These are phyloP conservation scores for Amphipyra tragopoginis DNA, from an alignment of 2,888 invertebrate genomes.

Conservation along the genomic window DNA sequence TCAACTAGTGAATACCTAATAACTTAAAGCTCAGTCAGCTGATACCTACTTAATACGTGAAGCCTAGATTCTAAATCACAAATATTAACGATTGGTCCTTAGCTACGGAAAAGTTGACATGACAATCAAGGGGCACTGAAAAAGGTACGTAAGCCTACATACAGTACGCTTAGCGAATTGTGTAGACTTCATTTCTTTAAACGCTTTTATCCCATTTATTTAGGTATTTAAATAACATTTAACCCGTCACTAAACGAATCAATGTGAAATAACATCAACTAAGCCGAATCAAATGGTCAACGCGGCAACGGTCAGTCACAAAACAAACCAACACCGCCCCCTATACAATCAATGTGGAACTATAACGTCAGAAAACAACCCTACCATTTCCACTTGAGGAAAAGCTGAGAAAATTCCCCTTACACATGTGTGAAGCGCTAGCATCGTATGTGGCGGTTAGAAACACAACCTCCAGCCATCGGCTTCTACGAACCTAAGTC, in stretches of 20 bases:
- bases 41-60: too few species aligned
- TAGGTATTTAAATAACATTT: too few species aligned
- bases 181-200: too few species aligned
- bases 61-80: too few species aligned
- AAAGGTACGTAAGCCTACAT: too few species aligned
- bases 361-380: conserved; percentile 77
- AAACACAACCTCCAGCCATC: conserved; percentile 36
- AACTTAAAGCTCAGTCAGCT: too few species aligned
- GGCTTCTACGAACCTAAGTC: conserved; percentile 42
- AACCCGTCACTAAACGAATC: conserved; percentile 38
- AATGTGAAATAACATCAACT: conserved; percentile 25
- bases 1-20: too few species aligned
- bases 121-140: too few species aligned
- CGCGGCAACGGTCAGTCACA: conserved; percentile 26
- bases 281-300: conserved; percentile 32
- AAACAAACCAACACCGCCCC: conserved; percentile 77
- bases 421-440: conserved; percentile 71
- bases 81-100: too few species aligned
- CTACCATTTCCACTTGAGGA: conserved; percentile 73
- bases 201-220: too few species aligned
- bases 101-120: too few species aligned
- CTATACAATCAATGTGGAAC: conserved; percentile 80
- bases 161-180: too few species aligned
- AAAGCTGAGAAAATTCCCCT: conserved; percentile 81
- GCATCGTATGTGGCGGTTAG: conserved; percentile 67